A percentile compares a stretch with the other conserved stretches of the same genome.
Conservation (phyloP, 2,113 vertebrate species). For the Acinonyx jubatus region DNA sequence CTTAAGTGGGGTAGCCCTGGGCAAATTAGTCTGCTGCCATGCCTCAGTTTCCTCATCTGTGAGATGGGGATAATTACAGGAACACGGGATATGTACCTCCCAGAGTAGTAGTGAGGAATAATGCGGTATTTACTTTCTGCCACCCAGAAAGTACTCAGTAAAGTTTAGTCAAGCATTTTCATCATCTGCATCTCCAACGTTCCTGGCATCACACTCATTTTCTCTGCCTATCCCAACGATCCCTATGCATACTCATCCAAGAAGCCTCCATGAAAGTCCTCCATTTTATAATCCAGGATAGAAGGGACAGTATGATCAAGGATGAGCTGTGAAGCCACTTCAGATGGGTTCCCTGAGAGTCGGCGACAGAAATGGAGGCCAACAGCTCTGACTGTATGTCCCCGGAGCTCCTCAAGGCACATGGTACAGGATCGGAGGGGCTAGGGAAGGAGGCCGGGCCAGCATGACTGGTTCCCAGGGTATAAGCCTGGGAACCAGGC, state of each 20-base stretch:
- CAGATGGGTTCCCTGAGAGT: neutral
- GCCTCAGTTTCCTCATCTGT: neutral
- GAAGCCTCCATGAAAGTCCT: neutral
- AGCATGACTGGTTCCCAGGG: neutral
- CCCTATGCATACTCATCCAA: neutral
- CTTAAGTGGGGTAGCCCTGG: neutral
- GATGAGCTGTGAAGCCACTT: neutral
- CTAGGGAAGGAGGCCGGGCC: neutral
- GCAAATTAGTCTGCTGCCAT: neutral
- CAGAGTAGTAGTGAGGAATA: neutral
- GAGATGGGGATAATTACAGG: neutral
- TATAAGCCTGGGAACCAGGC: neutral
- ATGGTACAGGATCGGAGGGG: too few species aligned
- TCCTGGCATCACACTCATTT: neutral
- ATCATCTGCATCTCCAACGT: too few species aligned
- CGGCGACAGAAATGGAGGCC: neutral
- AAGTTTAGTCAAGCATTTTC: neutral
- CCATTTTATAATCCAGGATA: neutral
- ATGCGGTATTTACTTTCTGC: neutral
- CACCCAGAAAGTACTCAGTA: neutral
- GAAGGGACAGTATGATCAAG: neutral
- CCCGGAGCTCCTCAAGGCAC: neutral
- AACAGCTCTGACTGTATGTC: neutral
- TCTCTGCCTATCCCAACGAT: neutral
- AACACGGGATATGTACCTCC: neutral